phyloP scores from a whole-genome alignment of 2,888 invertebrate genomes.

The Deilephila porcellus region DNA sequence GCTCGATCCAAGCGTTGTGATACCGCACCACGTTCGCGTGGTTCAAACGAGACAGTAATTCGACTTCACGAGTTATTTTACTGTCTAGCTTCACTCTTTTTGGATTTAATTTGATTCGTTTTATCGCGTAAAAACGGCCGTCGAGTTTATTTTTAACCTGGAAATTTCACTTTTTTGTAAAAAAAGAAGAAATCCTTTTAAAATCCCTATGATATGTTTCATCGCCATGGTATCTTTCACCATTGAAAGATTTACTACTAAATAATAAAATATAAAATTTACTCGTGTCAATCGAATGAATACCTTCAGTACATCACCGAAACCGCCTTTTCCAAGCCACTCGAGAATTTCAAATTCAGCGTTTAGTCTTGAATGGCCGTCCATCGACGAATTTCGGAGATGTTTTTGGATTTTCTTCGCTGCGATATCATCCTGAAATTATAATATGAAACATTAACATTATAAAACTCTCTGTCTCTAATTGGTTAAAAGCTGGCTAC shows the following conservation, averaged over 20 bases:
- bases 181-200: too few species aligned
- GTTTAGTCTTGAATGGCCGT: slow-evolving; percentile 89
- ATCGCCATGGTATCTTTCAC: too few species aligned
- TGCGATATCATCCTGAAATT: slow-evolving; percentile 63
- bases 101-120: slow-evolving; percentile 94
- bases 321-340: slow-evolving; percentile 96
- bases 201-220: too few species aligned
- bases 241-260: too few species aligned
- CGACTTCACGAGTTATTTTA: slow-evolving; percentile 97
- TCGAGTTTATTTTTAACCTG: slow-evolving; percentile 97
- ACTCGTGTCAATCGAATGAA: background rate
- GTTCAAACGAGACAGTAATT: slow-evolving; percentile 95
- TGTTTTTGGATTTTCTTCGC: slow-evolving; percentile 58
- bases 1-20: slow-evolving; percentile 98
- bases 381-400: slow-evolving; percentile 50
- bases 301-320: slow-evolving; percentile 97
- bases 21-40: slow-evolving; percentile 98
- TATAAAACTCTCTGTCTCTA: too few species aligned
- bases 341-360: slow-evolving; percentile 93
- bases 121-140: slow-evolving; percentile 97
- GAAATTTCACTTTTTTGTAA: slow-evolving; percentile 35
- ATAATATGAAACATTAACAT: too few species aligned
- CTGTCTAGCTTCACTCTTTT: slow-evolving; percentile 92
- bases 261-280: too few species aligned
- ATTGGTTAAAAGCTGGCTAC: too few species aligned